A percentile compares a stretch with the other conserved stretches of the same genome.
These are phyloP conservation scores for Drosophila aff. DNA, from an alignment of 1,140 invertebrate species.

Conservation along the genomic window DNA sequence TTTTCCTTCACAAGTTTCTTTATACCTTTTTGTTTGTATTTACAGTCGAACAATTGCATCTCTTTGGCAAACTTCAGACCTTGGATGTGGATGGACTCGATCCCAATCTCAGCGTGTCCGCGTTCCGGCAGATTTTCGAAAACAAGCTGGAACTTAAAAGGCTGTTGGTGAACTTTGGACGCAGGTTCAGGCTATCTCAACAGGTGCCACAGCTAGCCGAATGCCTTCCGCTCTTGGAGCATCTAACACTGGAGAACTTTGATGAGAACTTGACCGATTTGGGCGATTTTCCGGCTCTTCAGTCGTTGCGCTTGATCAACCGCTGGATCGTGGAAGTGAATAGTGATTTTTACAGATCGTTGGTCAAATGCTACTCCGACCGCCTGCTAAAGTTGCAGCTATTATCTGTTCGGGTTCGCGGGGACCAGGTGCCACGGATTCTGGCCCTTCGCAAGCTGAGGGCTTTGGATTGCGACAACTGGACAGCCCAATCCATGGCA, in stretches of 20 bases:
- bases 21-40: neutral
- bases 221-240: conserved; percentile 42
- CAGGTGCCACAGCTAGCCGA: conserved; percentile 18
- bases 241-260: conserved; percentile 65
- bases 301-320: conserved; percentile 44
- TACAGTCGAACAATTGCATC: conserved; percentile 48
- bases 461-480: conserved; percentile 52
- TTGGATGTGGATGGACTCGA: conserved; percentile 67
- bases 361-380: conserved; percentile 31
- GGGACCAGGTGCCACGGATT: conserved; percentile 38
- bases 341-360: conserved; percentile 34
- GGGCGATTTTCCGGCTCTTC: conserved; percentile 44
- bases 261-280: conserved; percentile 21
- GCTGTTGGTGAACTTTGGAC: conserved; percentile 50
- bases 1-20: neutral
- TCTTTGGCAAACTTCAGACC: conserved; percentile 43
- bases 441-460: conserved; percentile 22
- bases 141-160: conserved; percentile 27
- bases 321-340: conserved; percentile 25
- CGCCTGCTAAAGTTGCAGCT: conserved; percentile 53
- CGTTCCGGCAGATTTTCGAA: conserved; percentile 45
- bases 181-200: neutral
- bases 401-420: conserved; percentile 21
- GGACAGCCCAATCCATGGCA: conserved; percentile 32
- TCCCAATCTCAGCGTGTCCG: conserved; percentile 14